Conservation (phyloP, 1,140 invertebrate genomes). For the Anastrepha obliqua region DNA sequence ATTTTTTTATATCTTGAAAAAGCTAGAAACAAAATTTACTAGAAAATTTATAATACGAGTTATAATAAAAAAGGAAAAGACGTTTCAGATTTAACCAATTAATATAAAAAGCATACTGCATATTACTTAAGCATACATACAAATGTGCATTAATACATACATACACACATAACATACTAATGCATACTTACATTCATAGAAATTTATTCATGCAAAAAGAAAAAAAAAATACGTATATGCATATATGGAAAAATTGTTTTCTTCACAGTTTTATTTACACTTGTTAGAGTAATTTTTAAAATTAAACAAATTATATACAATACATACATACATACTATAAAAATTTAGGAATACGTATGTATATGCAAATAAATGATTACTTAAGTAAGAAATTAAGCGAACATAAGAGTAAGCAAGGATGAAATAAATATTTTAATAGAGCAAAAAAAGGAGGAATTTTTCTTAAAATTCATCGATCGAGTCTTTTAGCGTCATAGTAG, state of each 20-base stretch:
- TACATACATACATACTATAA: slow-evolving; percentile 10
- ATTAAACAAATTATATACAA: slow-evolving; percentile 32
- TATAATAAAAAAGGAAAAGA: neutral
- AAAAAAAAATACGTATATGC: neutral
- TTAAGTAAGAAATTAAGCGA: neutral
- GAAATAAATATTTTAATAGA: slow-evolving; percentile 57
- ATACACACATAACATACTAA: neutral
- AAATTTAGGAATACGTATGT: neutral
- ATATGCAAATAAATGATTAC: neutral
- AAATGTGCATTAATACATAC: neutral
- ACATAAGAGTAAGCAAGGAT: neutral
- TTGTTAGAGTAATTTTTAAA: slow-evolving; percentile 31
- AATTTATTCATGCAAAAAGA: neutral
- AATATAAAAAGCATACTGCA: neutral
- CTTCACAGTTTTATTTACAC: slow-evolving; percentile 38
- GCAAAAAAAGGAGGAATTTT: slow-evolving; percentile 55
- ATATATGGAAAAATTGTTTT: neutral
- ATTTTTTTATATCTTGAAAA: neutral
- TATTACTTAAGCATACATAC: slow-evolving; percentile 28
- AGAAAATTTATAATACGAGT: neutral
- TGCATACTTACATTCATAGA: neutral
- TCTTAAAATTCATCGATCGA: slow-evolving; percentile 67
- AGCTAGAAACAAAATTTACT: neutral
- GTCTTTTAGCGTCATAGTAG: slow-evolving; percentile 71
- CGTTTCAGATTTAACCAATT: neutral